Evolutionary conservation across 2,113 vertebrate genomes (phyloP).

Genomic region (Herpetotheres cachinnans): DNA sequence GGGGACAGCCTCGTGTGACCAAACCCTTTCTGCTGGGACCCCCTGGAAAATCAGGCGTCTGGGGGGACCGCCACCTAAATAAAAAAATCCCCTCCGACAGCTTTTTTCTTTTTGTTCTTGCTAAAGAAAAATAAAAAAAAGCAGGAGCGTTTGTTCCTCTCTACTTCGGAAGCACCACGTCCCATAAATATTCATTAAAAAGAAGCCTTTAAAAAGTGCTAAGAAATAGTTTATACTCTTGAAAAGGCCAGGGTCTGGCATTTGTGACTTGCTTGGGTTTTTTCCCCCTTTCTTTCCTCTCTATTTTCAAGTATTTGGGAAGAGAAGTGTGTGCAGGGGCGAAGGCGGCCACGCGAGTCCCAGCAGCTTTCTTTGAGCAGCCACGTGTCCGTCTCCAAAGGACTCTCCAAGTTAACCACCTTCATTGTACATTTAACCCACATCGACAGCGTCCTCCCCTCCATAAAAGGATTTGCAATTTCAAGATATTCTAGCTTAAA

Average conservation of each 20-base stretch:
- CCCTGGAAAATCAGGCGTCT: constrained; percentile 3
- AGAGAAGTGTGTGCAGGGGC: constrained; percentile 88
- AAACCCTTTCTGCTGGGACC: constrained; percentile 28
- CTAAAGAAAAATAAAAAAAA: constrained; percentile 64
- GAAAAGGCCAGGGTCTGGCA: constrained; percentile 66
- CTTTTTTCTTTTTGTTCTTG: constrained; percentile 49
- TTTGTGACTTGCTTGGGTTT: constrained; percentile 72
- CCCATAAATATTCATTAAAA: constrained; percentile 69
- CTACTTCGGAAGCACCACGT: constrained; percentile 69
- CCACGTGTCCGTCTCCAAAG: constrained; percentile 99
- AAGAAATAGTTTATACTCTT: constrained; percentile 72
- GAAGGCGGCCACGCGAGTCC: constrained; percentile 95
- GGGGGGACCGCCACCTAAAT: not conserved
- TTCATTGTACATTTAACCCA: constrained; percentile 99
- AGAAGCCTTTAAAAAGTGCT: constrained; percentile 73
- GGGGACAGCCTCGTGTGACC: constrained; percentile 1
- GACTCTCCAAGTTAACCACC: constrained; percentile 99
- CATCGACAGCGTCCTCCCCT: constrained; percentile 97
- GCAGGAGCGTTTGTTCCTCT: constrained; percentile 60
- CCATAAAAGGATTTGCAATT: constrained; percentile 99
- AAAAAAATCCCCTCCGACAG: not conserved
- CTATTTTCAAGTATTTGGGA: constrained; percentile 81
- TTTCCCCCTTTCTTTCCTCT: constrained; percentile 73
- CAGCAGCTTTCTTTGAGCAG: constrained; percentile 95
- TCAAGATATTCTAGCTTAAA: constrained; percentile 99